Evolutionary conservation across 2,113 vertebrate species (phyloP).

Genomic region (Odocoileus virginianus): DNA sequence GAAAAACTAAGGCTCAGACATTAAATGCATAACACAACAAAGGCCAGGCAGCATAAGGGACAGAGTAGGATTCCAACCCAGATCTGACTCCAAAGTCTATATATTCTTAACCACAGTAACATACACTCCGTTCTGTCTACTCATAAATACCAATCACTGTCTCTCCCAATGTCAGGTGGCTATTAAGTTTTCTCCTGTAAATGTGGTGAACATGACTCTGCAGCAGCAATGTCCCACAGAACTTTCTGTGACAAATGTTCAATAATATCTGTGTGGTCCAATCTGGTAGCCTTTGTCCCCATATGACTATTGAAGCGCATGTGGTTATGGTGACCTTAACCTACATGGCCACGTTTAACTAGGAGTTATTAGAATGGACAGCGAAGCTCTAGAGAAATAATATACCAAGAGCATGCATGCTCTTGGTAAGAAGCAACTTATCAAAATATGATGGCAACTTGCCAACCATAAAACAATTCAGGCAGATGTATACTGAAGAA

Average conservation of each 20-base stretch:
- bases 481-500: background rate
- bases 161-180: background rate
- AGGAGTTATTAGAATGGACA: background rate
- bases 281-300: background rate
- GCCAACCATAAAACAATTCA: background rate
- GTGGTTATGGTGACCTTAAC: background rate
- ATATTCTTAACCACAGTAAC: background rate
- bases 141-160: background rate
- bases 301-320: background rate
- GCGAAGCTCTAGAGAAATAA: background rate
- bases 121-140: background rate
- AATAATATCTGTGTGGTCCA: background rate
- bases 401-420: background rate
- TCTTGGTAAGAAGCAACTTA: background rate
- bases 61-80: background rate
- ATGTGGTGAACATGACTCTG: background rate
- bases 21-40: background rate
- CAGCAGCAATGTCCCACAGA: background rate
- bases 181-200: background rate
- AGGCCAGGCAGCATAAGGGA: background rate
- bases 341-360: background rate
- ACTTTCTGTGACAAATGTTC: background rate
- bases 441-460: background rate
- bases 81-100: background rate
- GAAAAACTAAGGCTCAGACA: background rate